phyloP scores from a whole-genome alignment of 2,113 vertebrate species.

The Vimba vimba region DNA sequence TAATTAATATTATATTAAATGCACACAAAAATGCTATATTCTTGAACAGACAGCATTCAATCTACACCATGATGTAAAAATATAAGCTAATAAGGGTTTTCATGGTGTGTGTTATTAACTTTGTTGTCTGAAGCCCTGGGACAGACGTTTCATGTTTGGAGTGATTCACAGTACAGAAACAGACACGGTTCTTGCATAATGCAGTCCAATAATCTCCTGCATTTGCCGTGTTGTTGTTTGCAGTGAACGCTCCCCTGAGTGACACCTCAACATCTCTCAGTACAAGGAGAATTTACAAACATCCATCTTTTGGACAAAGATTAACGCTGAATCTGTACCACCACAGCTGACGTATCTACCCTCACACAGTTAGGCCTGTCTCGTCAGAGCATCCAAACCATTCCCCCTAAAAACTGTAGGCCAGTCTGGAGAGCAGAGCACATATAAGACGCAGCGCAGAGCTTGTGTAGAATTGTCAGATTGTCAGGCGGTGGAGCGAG shows the following conservation, averaged over 20 bases:
- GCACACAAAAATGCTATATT: too few relatives aligned
- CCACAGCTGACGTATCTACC: not conserved
- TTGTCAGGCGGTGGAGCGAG: slow-evolving; percentile 64
- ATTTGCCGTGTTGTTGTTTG: slow-evolving; percentile 27
- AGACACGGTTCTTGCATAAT: slow-evolving; percentile 23
- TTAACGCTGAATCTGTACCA: not conserved
- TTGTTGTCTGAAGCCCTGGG: not conserved
- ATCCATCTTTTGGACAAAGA: not conserved
- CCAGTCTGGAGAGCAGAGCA: slow-evolving; percentile 5
- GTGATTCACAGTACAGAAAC: slow-evolving; percentile 27
- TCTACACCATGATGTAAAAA: not conserved
- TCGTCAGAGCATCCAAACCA: not conserved
- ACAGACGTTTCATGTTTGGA: not conserved
- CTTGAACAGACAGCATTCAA: not conserved
- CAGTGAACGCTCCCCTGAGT: not conserved
- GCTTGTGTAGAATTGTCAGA: slow-evolving; percentile 66
- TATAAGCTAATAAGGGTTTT: not conserved
- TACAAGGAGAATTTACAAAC: not conserved
- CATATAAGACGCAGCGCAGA: slow-evolving; percentile 52
- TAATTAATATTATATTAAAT: not conserved
- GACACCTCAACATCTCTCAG: not conserved
- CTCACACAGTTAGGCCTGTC: not conserved
- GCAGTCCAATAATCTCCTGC: not conserved
- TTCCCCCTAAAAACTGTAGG: slow-evolving; percentile 6
- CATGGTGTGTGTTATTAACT: not conserved